Evolutionary conservation across 2,113 vertebrate genomes (phyloP), one percentile per base, ranked within the genome.

Genomic region (Paramisgurnus dabryanus): DNA sequence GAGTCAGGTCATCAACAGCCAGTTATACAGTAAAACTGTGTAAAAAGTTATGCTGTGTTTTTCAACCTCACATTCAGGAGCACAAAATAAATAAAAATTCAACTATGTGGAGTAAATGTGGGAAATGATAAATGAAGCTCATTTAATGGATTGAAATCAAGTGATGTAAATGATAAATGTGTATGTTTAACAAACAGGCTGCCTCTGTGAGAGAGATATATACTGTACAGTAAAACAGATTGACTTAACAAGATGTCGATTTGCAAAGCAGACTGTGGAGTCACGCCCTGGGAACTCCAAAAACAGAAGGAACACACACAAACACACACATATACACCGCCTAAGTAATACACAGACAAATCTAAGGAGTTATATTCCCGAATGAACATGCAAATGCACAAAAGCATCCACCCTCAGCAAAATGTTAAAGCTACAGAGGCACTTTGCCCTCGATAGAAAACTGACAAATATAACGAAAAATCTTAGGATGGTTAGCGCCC

Each of bases 231-330:
- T 9, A 66, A 60, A 55, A 74, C 75, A 76, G 84, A 87, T 66
- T 80, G 84, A 86, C 87, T 85, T 75, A 83, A 87, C 82, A 80
- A 79, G 83, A 86, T 85, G 85, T 86, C 77, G 80, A 85, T 79
- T 79, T 79, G 71, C 53, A 41, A 57, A 83, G 57, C 81, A 83
- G 76, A 73, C 73, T 82, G 80, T 84, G 71, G 80, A 82, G 89
- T 90, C 85, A 86, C 63, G 67, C 82, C 86, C 80, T 71, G 76
- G 80, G 72, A 83, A 69, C 58, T 60, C 41, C 5, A 43, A 78
- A 79, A 43, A 64, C 82, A 47, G 34, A 55, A 66, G 34, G 11
- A 67, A 58, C 11, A 4, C 66, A 39, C 53, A 70, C 18, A 53
- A 67, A 72, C 58, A 55, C 67, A 69, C n/a, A 64, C 68, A 55